A percentile compares a stretch with the other conserved stretches of the same genome.
phyloP scores from a whole-genome alignment of 2,797 vertebrate genomes.

The Parambassis ranga region DNA sequence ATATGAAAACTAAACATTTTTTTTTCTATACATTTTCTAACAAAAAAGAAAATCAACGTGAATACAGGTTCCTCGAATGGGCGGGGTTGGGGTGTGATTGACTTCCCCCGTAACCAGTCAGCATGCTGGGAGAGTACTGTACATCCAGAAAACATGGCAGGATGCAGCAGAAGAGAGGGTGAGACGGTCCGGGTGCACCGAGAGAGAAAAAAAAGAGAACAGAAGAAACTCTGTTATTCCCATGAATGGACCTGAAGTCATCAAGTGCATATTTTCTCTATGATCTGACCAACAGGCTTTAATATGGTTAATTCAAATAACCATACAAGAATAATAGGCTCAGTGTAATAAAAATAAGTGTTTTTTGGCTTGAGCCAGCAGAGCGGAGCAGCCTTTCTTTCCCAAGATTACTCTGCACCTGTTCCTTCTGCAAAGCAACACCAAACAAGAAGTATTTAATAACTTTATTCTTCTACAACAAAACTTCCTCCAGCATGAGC shows the following conservation, averaged over 20 bases:
- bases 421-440: no score
- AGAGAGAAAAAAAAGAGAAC: slow-evolving; percentile 26
- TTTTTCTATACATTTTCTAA: slow-evolving; percentile 79
- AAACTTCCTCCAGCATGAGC: no score
- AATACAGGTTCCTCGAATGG: slow-evolving; percentile 84
- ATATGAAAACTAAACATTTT: slow-evolving; percentile 84
- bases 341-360: no score
- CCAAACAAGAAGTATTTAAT: no score
- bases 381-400: no score
- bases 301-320: no score
- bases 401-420: no score
- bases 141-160: slow-evolving; percentile 41
- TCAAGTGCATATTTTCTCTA: neutral
- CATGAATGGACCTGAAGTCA: neutral
- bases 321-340: no score
- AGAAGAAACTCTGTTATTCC: slow-evolving; percentile 48
- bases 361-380: no score
- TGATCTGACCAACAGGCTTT: slow-evolving; percentile 11
- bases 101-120: slow-evolving; percentile 84
- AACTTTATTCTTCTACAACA: no score
- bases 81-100: slow-evolving; percentile 83
- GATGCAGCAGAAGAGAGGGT: slow-evolving; percentile 15
- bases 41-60: slow-evolving; percentile 79
- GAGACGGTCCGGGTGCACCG: slow-evolving; percentile 54
- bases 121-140: slow-evolving; percentile 89